Conservation (phyloP, 2,888 invertebrate species). For the Cerastoderma edule region DNA sequence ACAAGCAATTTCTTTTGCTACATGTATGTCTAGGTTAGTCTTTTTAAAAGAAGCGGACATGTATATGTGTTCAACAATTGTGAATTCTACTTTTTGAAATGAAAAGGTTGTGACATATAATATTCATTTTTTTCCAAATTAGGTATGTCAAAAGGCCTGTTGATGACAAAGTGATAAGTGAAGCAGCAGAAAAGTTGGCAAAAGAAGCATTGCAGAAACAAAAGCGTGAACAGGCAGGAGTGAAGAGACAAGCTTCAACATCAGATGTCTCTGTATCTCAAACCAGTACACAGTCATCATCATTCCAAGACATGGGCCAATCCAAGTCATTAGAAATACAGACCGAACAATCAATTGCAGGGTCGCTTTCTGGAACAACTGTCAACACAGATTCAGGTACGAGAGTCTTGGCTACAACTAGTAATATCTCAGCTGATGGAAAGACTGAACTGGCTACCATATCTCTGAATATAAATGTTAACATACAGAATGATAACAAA, state of each 20-base stretch:
- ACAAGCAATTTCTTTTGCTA: no score
- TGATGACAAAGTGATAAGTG: conserved; percentile 67
- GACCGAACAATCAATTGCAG: conserved; percentile 6
- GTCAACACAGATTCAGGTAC: conserved; percentile 16
- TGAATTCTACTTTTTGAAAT: no score
- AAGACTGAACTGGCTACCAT: conserved; percentile 15
- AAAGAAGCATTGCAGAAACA: conserved; percentile 74
- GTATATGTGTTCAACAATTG: no score
- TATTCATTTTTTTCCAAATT: no score
- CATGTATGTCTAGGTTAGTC: no score
- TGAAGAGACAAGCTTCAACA: background rate
- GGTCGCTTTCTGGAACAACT: conserved; percentile 6
- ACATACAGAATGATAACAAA: conserved; percentile 40
- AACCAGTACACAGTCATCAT: background rate
- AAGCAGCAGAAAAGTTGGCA: conserved; percentile 70
- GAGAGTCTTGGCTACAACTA: background rate
- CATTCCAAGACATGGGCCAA: no score
- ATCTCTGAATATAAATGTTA: conserved; percentile 42
- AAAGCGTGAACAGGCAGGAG: conserved; percentile 64
- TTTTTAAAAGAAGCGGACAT: no score
- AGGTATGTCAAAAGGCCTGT: conserved; percentile 61
- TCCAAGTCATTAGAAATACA: no score
- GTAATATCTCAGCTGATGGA: background rate
- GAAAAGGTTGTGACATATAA: no score
- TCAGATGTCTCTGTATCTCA: background rate